Evolutionary conservation across 2,797 vertebrate genomes (phyloP).

Genomic region (Pseudotriccus pelzelni): DNA sequence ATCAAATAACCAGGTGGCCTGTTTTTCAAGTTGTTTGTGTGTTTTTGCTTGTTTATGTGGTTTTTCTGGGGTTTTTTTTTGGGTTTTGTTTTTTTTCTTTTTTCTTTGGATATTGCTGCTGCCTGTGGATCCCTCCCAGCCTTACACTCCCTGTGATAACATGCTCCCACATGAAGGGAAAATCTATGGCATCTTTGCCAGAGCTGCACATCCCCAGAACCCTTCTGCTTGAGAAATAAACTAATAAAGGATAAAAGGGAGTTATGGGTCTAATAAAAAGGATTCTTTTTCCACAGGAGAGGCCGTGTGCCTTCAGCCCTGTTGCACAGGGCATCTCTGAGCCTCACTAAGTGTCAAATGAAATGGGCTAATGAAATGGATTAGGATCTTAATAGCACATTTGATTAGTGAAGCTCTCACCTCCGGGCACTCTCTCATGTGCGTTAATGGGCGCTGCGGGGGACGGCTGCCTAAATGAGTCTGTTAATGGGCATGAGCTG

Average conservation of each 20-base stretch:
- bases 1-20: not conserved
- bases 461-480: not conserved
- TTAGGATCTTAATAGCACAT: conserved; percentile 45
- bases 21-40: not conserved
- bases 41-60: not conserved
- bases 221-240: not conserved
- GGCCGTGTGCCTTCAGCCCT: fast-evolving
- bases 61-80: not conserved
- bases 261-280: not conserved
- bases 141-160: fast-evolving
- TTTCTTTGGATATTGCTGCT: not conserved
- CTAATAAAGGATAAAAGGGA: not conserved
- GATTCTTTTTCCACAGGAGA: not conserved
- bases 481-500: not conserved
- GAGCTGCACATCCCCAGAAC: not conserved
- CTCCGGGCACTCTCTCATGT: not conserved
- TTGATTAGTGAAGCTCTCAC: conserved; percentile 35
- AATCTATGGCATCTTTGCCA: not conserved
- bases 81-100: too few relatives aligned
- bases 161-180: not conserved
- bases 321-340: not conserved
- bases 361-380: conserved; percentile 36
- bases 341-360: conserved; percentile 30
- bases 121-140: not conserved
- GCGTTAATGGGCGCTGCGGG: conserved; percentile 31